Conservation (phyloP, 1,140 invertebrate species). For the Mamestra configurata region DNA sequence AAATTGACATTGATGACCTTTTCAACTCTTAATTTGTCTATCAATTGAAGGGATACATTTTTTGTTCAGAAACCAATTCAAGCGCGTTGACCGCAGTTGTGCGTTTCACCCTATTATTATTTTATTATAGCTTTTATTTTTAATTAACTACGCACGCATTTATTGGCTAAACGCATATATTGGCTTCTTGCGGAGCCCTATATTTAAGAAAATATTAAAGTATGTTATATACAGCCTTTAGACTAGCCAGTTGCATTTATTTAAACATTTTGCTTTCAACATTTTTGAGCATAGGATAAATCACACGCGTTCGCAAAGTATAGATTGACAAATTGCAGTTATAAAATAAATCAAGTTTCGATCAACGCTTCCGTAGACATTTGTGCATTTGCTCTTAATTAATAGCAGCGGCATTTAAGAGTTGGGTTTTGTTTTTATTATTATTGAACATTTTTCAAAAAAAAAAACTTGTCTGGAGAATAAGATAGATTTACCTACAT, state of each 20-base stretch:
- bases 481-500: too few species aligned
- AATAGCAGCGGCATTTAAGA: too few species aligned
- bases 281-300: background rate
- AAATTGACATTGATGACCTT: slow-evolving; percentile 16
- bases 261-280: slow-evolving; percentile 38
- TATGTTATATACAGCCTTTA: slow-evolving; percentile 62
- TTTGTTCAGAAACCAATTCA: slow-evolving; percentile 12
- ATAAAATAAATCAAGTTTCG: background rate
- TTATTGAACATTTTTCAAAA: too few species aligned
- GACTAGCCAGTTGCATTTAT: slow-evolving; percentile 52
- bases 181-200: slow-evolving; percentile 47
- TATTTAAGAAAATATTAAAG: background rate
- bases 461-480: too few species aligned
- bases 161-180: slow-evolving; percentile 59
- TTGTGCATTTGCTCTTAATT: too few species aligned
- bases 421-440: background rate
- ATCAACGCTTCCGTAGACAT: too few species aligned
- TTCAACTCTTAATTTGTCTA: slow-evolving; percentile 2
- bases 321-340: background rate
- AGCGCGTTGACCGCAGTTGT: slow-evolving; percentile 27
- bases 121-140: slow-evolving; percentile 68
- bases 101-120: slow-evolving; percentile 55
- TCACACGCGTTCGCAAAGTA: background rate
- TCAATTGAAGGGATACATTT: background rate
- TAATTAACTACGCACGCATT: slow-evolving; percentile 64